Percentiles rank a stretch among this genome's conserved stretches.
Evolutionary conservation across 2,113 vertebrate species (phyloP).

Genomic region (Aspiorhynchus laticeps): DNA sequence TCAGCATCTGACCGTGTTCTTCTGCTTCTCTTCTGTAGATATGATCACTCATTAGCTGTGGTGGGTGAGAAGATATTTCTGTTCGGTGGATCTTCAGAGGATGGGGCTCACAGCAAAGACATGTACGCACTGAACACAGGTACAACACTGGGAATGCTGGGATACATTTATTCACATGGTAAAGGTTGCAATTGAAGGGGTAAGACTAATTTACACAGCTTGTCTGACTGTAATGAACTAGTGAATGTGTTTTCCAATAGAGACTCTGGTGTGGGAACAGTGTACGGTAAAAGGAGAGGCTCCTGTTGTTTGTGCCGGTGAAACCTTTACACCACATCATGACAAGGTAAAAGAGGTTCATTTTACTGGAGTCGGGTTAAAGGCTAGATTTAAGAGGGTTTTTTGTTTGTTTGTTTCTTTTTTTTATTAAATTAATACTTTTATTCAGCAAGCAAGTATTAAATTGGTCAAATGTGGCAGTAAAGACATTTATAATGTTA

Average conservation of each 20-base stretch:
- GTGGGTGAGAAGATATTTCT: slow-evolving; percentile 73
- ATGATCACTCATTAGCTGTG: slow-evolving; percentile 66
- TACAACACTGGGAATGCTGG: slow-evolving; percentile 42
- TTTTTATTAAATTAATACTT: neutral
- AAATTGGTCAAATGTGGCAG: neutral
- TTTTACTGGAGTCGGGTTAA: too few relatives aligned
- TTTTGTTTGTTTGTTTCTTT: too few relatives aligned
- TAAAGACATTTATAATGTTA: neutral
- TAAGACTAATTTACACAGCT: neutral
- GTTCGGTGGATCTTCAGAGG: slow-evolving; percentile 68
- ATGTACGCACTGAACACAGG: slow-evolving; percentile 72
- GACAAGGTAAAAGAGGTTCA: slow-evolving; percentile 69
- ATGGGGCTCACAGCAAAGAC: slow-evolving; percentile 68
- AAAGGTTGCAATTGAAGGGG: neutral
- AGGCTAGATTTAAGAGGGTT: too few relatives aligned
- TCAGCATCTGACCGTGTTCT: neutral
- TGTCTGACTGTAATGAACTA: neutral
- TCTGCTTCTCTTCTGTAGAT: slow-evolving; percentile 61
- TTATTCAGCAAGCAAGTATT: neutral
- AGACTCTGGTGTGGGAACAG: slow-evolving; percentile 69
- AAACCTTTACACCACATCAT: slow-evolving; percentile 70
- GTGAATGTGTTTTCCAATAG: slow-evolving; percentile 53
- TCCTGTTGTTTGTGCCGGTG: slow-evolving; percentile 64
- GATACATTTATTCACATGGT: neutral
- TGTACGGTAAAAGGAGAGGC: slow-evolving; percentile 75